phyloP scores from a whole-genome alignment of 2,113 vertebrate species.

The human (Homo sapiens) region DNA sequence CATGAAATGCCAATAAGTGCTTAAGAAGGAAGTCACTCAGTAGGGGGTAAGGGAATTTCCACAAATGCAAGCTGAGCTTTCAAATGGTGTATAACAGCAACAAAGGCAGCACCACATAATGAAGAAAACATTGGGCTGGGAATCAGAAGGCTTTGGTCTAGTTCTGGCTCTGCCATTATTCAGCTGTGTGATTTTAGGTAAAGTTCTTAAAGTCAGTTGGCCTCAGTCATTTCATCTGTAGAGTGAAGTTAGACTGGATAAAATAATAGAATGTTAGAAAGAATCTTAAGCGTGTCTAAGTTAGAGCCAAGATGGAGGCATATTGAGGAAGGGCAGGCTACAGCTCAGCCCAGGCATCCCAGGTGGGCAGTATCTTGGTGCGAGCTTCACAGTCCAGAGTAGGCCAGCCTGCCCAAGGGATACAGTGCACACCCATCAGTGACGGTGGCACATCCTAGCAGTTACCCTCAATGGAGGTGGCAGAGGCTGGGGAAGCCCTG shows the following conservation, averaged over 20 bases:
- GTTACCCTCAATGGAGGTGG: background rate
- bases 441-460: background rate
- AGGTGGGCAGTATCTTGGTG: background rate
- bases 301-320: background rate
- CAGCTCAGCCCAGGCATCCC: background rate
- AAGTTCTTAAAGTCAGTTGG: background rate
- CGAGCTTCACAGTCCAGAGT: background rate
- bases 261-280: background rate
- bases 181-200: background rate
- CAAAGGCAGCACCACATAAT: background rate
- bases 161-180: background rate
- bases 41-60: background rate
- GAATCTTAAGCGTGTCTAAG: background rate
- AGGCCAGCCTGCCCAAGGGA: background rate
- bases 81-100: background rate
- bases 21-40: background rate
- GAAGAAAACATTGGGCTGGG: background rate
- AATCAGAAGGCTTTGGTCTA: background rate
- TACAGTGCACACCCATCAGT: background rate
- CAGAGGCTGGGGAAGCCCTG: background rate
- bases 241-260: background rate
- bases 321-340: background rate
- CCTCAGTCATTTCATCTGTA: background rate
- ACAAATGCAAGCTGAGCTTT: background rate
- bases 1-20: background rate